Conservation (phyloP, 2,797 vertebrate species). For the Coregonus sp. region DNA sequence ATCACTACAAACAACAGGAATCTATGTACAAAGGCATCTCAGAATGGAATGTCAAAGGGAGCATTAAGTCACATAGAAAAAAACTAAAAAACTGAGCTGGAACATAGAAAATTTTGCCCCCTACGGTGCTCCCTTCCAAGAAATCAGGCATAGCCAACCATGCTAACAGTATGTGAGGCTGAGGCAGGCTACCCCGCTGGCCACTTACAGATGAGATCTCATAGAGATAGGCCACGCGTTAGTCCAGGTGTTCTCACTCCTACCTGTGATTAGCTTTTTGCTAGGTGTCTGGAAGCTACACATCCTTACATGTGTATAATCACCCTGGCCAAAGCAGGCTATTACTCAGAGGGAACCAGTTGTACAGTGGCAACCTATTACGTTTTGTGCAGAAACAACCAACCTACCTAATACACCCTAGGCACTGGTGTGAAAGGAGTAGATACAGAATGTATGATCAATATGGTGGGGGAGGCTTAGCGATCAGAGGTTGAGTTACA, state of each 20-base stretch:
- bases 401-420: background rate
- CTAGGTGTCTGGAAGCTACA: background rate
- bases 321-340: background rate
- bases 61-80: slow-evolving; percentile 40
- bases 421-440: background rate
- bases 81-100: slow-evolving; percentile 66
- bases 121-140: slow-evolving; percentile 60
- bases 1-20: no score
- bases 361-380: background rate
- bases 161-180: background rate
- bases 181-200: slow-evolving; percentile 58
- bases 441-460: background rate
- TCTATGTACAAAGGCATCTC: slow-evolving; percentile 16
- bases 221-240: slow-evolving; percentile 24
- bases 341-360: background rate
- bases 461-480: background rate
- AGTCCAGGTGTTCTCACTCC: background rate
- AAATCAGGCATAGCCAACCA: slow-evolving; percentile 69
- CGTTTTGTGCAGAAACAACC: background rate
- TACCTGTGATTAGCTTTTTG: background rate
- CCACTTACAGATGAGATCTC: slow-evolving; percentile 64
- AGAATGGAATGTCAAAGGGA: background rate
- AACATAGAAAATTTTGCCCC: slow-evolving; percentile 66
- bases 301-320: background rate
- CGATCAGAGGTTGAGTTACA: background rate